Evolutionary conservation across 2,888 invertebrate species (phyloP), one percentile per base, ranked within the genome.

Genomic region (Rotaria magnacalcarata): DNA sequence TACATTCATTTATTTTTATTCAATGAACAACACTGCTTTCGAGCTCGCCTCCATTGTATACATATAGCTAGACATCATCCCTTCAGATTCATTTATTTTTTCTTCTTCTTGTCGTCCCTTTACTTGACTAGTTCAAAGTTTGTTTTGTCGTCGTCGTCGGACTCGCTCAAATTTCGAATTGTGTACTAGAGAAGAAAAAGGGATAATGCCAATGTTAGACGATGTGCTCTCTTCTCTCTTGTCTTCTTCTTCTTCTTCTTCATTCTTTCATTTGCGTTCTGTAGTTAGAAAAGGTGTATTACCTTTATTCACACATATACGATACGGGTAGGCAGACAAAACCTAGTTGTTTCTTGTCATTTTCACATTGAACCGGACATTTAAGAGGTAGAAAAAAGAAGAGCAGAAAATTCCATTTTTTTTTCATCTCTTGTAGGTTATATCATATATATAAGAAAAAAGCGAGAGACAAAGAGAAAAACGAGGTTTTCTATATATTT

Each of bases 191-290:
- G 56, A 60, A 60, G 60, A 60, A 60, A 60, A 60, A 27, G n/a
- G 60, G 27, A 60, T 60, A 60, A 60, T 60, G 60, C 60, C 60
- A 60, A n/a, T 27, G 27, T n/a, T n/a, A 60, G 60, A 60, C 60
- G 60, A 21, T 24, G 56, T 58, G 21, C 24, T 7, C 10, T n/a
- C n/a, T n/a, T 27, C 27, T 8, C 27, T 60, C 60, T 50, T 50
- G 10, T 50, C 50, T 50, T 50, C 50, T 50, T 60, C 16, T 27
- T 14, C n/a, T n/a, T 60, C 14, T 60, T n/a, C n/a, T n/a, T 60
- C 60, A 4, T 54, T 54, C 54, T 54, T 19, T 54, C 54, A 54
- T 54, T 34, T 60, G 27, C 14, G n/a, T n/a, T 60, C 10, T n/a
- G 27, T 60, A 34, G 60, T 34, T 27, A 60, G 27, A 27, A 34